phyloP scores from a whole-genome alignment of 2,113 vertebrate genomes.

The Callopanchax toddi region DNA sequence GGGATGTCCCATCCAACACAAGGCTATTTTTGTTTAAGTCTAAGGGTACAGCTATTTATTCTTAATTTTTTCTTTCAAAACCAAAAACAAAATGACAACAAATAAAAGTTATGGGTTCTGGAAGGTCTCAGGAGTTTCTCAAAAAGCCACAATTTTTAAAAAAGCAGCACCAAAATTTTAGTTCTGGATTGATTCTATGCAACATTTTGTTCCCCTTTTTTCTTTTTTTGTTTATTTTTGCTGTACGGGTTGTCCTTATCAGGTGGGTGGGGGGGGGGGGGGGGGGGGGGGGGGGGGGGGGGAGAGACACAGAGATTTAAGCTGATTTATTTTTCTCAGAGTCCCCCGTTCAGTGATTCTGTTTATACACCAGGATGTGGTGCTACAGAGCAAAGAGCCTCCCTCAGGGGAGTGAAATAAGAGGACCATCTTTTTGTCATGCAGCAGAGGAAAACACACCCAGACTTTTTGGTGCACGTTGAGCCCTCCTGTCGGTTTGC shows the following conservation, averaged over 20 bases:
- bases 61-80: slow-evolving; percentile 50
- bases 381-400: slow-evolving; percentile 48
- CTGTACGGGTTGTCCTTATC: slow-evolving; percentile 31
- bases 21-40: slow-evolving; percentile 66
- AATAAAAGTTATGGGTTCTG: slow-evolving; percentile 32
- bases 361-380: slow-evolving; percentile 47
- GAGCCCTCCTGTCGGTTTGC: slow-evolving; percentile 84
- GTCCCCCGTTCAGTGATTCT: slow-evolving; percentile 8
- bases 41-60: slow-evolving; percentile 63
- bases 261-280: slow-evolving; percentile 41
- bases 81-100: slow-evolving; percentile 53
- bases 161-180: slow-evolving; percentile 63
- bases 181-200: slow-evolving; percentile 80
- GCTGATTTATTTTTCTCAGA: slow-evolving; percentile 24
- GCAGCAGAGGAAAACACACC: slow-evolving; percentile 12
- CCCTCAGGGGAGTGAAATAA: too few relatives aligned
- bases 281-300: too few relatives aligned
- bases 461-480: slow-evolving; percentile 82
- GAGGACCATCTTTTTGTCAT: too few relatives aligned
- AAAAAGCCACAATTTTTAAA: slow-evolving; percentile 54
- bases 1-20: slow-evolving; percentile 66
- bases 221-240: slow-evolving; percentile 3
- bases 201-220: slow-evolving; percentile 59
- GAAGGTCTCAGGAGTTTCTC: slow-evolving; percentile 71
- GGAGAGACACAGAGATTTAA: slow-evolving; percentile 34